A percentile compares a stretch with the other conserved stretches of the same genome.
These are phyloP conservation scores for Avahi laniger DNA, from an alignment of 2,797 vertebrate genomes.

Conservation along the genomic window DNA sequence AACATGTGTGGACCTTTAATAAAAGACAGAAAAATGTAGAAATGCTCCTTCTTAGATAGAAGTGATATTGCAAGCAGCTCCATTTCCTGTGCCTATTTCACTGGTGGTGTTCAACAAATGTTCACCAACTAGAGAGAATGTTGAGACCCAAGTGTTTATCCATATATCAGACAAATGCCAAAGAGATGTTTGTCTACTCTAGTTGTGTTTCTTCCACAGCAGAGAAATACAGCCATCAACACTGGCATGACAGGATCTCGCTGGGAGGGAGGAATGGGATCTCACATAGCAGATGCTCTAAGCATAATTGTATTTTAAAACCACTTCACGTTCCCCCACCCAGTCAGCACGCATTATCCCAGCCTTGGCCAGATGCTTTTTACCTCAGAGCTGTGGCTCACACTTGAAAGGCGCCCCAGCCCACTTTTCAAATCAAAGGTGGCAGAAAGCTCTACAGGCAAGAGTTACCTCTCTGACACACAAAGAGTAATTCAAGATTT, in stretches of 20 bases:
- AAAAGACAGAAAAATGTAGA: slow-evolving; percentile 79
- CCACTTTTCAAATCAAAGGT: slow-evolving; percentile 33
- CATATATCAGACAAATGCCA: slow-evolving; percentile 39
- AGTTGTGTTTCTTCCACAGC: slow-evolving; percentile 44
- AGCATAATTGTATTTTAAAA: slow-evolving; percentile 23
- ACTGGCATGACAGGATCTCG: not conserved
- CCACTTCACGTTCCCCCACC: not conserved
- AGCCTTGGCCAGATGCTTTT: slow-evolving; percentile 41
- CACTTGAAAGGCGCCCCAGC: slow-evolving; percentile 50
- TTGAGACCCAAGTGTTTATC: not conserved
- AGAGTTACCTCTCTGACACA: not conserved
- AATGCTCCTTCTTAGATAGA: slow-evolving; percentile 70
- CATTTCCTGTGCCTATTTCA: slow-evolving; percentile 51
- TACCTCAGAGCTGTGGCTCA: slow-evolving; percentile 17
- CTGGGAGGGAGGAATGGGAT: not conserved
- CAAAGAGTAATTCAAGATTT: not conserved
- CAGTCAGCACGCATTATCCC: not conserved
- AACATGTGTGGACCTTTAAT: slow-evolving; percentile 93
- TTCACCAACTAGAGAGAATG: slow-evolving; percentile 19
- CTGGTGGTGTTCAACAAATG: slow-evolving; percentile 47
- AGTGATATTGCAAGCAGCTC: slow-evolving; percentile 66
- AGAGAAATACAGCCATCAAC: slow-evolving; percentile 53
- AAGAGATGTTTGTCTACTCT: slow-evolving; percentile 15
- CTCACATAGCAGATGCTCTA: not conserved
- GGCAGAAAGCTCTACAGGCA: slow-evolving; percentile 14